phyloP scores from a whole-genome alignment of 2,113 vertebrate species.

The Spea multiplicata region DNA sequence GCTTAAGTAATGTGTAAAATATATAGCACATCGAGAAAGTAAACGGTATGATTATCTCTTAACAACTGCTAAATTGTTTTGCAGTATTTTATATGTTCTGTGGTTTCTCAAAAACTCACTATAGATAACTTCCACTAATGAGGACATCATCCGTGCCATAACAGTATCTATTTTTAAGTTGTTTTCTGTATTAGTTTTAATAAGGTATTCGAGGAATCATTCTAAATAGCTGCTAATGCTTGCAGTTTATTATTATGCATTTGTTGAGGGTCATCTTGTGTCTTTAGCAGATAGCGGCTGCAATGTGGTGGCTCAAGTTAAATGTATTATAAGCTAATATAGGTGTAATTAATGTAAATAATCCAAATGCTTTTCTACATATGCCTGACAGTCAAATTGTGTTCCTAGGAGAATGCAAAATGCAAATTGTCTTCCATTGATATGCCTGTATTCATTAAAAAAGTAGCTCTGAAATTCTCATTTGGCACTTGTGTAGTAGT shows the following conservation, averaged over 20 bases:
- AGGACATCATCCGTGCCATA: neutral
- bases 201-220: slow-evolving; percentile 1
- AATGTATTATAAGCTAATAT: neutral
- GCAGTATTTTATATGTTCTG: neutral
- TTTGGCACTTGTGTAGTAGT: too few species aligned
- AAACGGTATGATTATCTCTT: neutral
- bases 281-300: neutral
- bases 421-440: too few species aligned
- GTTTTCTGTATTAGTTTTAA: slow-evolving; percentile 17
- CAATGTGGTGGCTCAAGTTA: neutral
- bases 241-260: neutral
- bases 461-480: too few species aligned
- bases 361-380: too few species aligned
- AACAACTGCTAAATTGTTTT: neutral
- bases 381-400: too few species aligned
- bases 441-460: too few species aligned
- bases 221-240: slow-evolving; percentile 18
- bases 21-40: neutral
- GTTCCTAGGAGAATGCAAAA: neutral
- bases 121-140: slow-evolving; percentile 9
- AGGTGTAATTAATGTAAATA: neutral
- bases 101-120: neutral
- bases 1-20: neutral
- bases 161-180: slow-evolving; percentile 12
- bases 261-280: neutral